phyloP scores from a whole-genome alignment of 37 sponge, comb jelly and placozoan species.

The Spongilla lacustris region DNA sequence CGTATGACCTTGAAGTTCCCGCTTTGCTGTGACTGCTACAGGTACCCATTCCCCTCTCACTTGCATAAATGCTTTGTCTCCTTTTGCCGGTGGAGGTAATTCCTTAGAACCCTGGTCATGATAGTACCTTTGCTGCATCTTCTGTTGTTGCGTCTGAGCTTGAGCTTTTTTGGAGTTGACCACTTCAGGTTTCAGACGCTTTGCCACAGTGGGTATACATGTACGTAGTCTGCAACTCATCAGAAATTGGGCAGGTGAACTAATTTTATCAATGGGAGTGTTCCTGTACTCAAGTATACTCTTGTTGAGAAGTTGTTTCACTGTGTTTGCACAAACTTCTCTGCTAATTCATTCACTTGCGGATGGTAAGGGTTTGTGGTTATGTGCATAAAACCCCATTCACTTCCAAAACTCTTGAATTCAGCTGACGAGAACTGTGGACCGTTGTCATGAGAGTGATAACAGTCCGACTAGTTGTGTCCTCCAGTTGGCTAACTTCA shows the following conservation, averaged over 20 bases:
- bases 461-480: too few species aligned
- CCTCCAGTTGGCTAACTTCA: too few species aligned
- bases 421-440: constrained; percentile 49
- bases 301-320: constrained; percentile 33
- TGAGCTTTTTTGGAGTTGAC: too few species aligned
- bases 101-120: neutral
- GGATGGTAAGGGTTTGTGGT: constrained; percentile 48
- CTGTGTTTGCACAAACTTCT: constrained; percentile 54
- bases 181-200: neutral
- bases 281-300: too few species aligned
- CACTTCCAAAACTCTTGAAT: constrained; percentile 28
- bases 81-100: neutral
- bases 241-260: neutral
- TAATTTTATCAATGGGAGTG: neutral
- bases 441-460: constrained; percentile 33
- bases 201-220: neutral
- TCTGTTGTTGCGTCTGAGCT: neutral
- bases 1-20: neutral
- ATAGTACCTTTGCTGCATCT: neutral
- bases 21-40: neutral
- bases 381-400: constrained; percentile 35
- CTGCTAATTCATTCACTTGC: constrained; percentile 62
- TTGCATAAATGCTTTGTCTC: neutral
- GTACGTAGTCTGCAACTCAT: constrained; percentile 4
- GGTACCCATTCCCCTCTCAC: constrained; percentile 4